Conservation (phyloP, 2,888 invertebrate species). For the Neoitamus cyanurus region DNA sequence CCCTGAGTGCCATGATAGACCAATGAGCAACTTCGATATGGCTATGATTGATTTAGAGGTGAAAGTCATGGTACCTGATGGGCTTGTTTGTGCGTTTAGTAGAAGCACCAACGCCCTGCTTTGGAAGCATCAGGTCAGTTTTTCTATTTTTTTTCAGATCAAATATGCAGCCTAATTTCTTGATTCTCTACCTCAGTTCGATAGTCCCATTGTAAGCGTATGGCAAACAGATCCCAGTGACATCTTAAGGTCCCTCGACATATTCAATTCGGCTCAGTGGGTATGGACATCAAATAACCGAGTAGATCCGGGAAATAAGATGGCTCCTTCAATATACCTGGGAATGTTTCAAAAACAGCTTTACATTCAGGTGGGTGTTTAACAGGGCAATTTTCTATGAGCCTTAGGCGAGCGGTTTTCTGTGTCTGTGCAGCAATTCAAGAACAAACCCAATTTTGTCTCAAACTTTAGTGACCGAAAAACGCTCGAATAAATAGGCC, state of each 20-base stretch:
- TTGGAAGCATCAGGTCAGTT: constrained; percentile 81
- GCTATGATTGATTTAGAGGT: constrained; percentile 69
- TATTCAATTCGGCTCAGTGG: constrained; percentile 74
- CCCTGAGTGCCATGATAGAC: constrained; percentile 67
- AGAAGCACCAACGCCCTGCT: constrained; percentile 70
- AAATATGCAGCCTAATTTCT: background rate
- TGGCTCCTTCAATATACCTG: constrained; percentile 80
- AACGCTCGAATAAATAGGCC: background rate
- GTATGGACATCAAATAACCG: constrained; percentile 62
- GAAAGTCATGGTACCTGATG: constrained; percentile 77
- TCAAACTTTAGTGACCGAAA: background rate
- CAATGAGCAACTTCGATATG: constrained; percentile 60
- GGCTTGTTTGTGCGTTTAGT: constrained; percentile 75
- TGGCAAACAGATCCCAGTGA: constrained; percentile 81
- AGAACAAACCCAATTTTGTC: too few relatives aligned
- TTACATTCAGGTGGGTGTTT: constrained; percentile 63
- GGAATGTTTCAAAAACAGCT: constrained; percentile 86
- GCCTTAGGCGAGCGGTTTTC: too few relatives aligned
- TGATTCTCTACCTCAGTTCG: constrained; percentile 71
- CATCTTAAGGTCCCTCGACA: constrained; percentile 76
- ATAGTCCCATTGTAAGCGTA: constrained; percentile 85
- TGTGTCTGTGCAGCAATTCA: too few relatives aligned
- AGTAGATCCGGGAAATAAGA: constrained; percentile 61
- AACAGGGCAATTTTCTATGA: too few relatives aligned
- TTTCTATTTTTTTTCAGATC: background rate